A percentile compares a stretch with the other conserved stretches of the same genome.
These are phyloP conservation scores for Lepidurus packardi DNA, from an alignment of 1,140 invertebrate species.

Conservation along the genomic window DNA sequence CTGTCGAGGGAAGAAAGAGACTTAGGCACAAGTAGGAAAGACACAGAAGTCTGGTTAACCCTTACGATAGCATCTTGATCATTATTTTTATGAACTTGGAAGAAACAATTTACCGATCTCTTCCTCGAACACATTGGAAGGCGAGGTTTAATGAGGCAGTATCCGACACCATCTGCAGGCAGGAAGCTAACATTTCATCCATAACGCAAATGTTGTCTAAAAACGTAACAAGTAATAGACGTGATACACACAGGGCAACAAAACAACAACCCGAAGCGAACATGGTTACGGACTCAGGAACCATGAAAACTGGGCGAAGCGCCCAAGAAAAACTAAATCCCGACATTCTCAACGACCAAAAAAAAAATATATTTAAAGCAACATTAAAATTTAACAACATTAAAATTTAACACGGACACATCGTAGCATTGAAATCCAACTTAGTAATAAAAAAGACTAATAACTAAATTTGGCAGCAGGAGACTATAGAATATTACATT, in stretches of 20 bases:
- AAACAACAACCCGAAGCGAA: not conserved
- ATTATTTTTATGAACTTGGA: not conserved
- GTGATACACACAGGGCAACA: not conserved
- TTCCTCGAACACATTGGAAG: conserved; percentile 59
- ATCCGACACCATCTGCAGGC: conserved; percentile 58
- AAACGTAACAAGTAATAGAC: not conserved
- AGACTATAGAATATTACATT: too few relatives aligned
- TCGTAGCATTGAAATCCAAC: too few relatives aligned
- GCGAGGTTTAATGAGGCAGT: conserved; percentile 55
- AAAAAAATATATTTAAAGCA: too few relatives aligned
- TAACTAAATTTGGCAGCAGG: too few relatives aligned
- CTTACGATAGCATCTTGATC: not conserved
- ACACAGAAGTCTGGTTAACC: conserved; percentile 14
- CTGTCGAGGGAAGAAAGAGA: not conserved
- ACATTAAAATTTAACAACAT: too few relatives aligned
- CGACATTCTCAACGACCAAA: too few relatives aligned
- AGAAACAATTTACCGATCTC: conserved; percentile 53
- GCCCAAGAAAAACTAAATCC: too few relatives aligned
- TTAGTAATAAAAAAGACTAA: too few relatives aligned
- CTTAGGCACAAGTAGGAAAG: not conserved
- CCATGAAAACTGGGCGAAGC: too few relatives aligned
- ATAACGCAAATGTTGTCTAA: conserved; percentile 67
- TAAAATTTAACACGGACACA: too few relatives aligned
- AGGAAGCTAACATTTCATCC: conserved; percentile 53
- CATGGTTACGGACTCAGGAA: too few relatives aligned